A percentile compares a stretch with the other conserved stretches of the same genome.
Evolutionary conservation across 2,797 vertebrate species (phyloP).

Genomic region (Lacerta bilineata): DNA sequence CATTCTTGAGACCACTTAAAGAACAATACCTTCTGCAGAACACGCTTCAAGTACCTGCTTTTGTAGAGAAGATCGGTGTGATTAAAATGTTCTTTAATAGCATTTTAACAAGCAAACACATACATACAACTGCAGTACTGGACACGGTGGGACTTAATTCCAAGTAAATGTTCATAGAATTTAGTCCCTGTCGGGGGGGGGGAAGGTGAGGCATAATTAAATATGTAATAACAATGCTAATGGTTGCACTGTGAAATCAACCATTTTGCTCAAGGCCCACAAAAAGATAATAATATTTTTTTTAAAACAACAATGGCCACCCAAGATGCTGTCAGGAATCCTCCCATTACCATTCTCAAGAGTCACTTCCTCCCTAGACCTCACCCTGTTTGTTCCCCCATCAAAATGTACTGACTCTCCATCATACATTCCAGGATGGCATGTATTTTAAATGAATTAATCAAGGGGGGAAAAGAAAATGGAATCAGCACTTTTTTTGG

Average conservation of each 20-base stretch:
- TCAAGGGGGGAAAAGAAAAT: too few relatives aligned
- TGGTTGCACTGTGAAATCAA: neutral
- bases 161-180: too few relatives aligned
- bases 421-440: neutral
- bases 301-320: neutral
- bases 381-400: neutral
- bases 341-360: neutral
- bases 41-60: neutral
- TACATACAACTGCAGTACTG: neutral
- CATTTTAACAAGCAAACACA: neutral
- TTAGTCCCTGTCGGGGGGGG: too few relatives aligned
- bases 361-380: neutral
- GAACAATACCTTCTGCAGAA: neutral
- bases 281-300: neutral
- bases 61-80: neutral
- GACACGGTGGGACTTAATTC: neutral
- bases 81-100: neutral
- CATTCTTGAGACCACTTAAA: slow-evolving; percentile 3
- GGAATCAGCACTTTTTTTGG: too few relatives aligned
- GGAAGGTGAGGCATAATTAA: neutral
- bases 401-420: neutral
- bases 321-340: neutral
- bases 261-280: neutral
- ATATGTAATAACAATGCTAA: neutral
- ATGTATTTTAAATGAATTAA: neutral